Evolutionary conservation across 23 tunicate species (phyloP).

Genomic region (Diplosoma virens): DNA sequence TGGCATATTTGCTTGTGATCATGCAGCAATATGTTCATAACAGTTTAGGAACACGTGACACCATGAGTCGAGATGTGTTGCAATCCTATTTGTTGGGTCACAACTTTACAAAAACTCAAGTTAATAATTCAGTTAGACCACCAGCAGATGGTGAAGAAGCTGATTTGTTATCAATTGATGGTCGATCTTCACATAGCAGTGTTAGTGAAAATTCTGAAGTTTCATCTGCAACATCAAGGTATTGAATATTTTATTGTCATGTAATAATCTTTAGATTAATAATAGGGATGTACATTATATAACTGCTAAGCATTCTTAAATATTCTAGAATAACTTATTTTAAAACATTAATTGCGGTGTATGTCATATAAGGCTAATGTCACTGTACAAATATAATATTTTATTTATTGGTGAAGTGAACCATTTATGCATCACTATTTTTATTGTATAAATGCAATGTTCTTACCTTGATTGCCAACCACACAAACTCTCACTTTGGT

Average conservation of each 20-base stretch:
- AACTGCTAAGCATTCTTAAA: too few relatives aligned
- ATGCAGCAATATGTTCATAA: constrained; percentile 1
- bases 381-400: neutral
- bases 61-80: constrained; percentile 7
- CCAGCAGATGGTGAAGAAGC: constrained; percentile 85
- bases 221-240: constrained; percentile 85
- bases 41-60: neutral
- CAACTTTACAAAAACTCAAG: constrained; percentile 58
- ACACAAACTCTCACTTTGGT: too few relatives aligned
- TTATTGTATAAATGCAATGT: too few relatives aligned
- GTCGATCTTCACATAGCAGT: constrained; percentile 85
- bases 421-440: too few relatives aligned
- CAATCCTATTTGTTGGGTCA: constrained; percentile 71
- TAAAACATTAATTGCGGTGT: neutral
- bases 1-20: too few relatives aligned
- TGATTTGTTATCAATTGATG: constrained; percentile 54
- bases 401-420: too few relatives aligned
- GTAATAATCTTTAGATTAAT: too few relatives aligned
- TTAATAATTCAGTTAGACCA: constrained; percentile 24
- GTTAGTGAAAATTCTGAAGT: constrained; percentile 93
- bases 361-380: neutral
- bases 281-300: neutral
- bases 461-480: too few relatives aligned
- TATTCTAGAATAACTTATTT: neutral
- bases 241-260: too few relatives aligned